Conservation (phyloP, 2,797 vertebrate species). For the Cephalopachus bancanus region DNA sequence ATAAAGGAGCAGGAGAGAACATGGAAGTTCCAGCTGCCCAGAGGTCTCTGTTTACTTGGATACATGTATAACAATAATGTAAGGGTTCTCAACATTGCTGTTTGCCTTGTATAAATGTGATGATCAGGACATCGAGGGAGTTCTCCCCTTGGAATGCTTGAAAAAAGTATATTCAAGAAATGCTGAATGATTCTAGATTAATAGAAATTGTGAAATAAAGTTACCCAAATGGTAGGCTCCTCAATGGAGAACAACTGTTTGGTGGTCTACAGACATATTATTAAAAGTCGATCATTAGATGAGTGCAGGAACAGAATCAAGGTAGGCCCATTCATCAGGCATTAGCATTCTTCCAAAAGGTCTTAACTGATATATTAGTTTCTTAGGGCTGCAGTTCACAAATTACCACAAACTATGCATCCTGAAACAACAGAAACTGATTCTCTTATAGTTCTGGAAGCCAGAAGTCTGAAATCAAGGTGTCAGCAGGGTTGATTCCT, state of each 20-base stretch:
- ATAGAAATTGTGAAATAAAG: constrained; percentile 15
- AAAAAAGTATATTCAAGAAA: constrained; percentile 7
- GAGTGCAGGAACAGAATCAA: neutral
- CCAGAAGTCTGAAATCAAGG: too few relatives aligned
- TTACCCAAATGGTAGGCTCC: neutral
- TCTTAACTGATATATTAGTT: neutral
- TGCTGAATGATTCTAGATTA: neutral
- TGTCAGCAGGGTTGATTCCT: too few relatives aligned
- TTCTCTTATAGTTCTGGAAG: too few relatives aligned
- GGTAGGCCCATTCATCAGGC: neutral
- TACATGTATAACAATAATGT: neutral
- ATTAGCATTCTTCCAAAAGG: neutral
- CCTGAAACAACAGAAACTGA: neutral
- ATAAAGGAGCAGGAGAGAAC: neutral
- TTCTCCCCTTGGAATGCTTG: neutral
- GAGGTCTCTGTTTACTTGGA: neutral
- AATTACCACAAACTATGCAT: neutral
- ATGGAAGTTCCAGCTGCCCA: neutral
- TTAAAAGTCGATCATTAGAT: too few relatives aligned
- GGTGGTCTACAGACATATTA: neutral
- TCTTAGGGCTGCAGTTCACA: neutral
- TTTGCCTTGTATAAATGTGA: neutral
- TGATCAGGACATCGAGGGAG: neutral
- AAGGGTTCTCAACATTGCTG: neutral
- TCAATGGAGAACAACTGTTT: neutral